A percentile compares a stretch with the other conserved stretches of the same genome.
Evolutionary conservation across 2,113 vertebrate genomes (phyloP).

Genomic region (Dipodomys merriami): DNA sequence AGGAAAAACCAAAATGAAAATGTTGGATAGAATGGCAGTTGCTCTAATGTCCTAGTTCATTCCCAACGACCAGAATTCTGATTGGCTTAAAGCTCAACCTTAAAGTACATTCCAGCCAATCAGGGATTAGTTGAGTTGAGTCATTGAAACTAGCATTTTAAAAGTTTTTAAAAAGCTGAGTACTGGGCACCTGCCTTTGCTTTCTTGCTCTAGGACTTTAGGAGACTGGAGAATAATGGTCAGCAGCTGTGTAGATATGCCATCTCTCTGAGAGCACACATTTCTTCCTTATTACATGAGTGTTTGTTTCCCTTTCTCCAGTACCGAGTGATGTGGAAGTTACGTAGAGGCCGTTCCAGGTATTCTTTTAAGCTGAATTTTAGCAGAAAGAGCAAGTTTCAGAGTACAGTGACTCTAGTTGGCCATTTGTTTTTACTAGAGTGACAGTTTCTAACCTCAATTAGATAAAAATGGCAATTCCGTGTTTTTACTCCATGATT

Average conservation of each 20-base stretch:
- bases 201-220: constrained; percentile 62
- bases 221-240: constrained; percentile 73
- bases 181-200: constrained; percentile 68
- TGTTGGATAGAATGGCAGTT: constrained; percentile 64
- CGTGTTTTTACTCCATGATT: background rate
- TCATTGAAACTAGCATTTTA: constrained; percentile 41
- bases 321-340: constrained; percentile 71
- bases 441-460: background rate
- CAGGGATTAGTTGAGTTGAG: constrained; percentile 59
- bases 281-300: constrained; percentile 56
- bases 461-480: constrained; percentile 1
- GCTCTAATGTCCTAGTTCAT: constrained; percentile 19
- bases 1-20: background rate
- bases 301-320: constrained; percentile 61
- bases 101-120: constrained; percentile 67
- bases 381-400: constrained; percentile 49
- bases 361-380: constrained; percentile 68
- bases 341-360: constrained; percentile 74
- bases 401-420: background rate
- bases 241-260: constrained; percentile 47
- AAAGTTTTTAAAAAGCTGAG: constrained; percentile 57
- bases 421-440: background rate
- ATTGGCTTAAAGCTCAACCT: constrained; percentile 62
- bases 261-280: constrained; percentile 41
- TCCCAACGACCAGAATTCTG: constrained; percentile 74